Base-by-base conservation (phyloP, 1,140 invertebrate species). In the Apocrypta bakeri region DNA sequence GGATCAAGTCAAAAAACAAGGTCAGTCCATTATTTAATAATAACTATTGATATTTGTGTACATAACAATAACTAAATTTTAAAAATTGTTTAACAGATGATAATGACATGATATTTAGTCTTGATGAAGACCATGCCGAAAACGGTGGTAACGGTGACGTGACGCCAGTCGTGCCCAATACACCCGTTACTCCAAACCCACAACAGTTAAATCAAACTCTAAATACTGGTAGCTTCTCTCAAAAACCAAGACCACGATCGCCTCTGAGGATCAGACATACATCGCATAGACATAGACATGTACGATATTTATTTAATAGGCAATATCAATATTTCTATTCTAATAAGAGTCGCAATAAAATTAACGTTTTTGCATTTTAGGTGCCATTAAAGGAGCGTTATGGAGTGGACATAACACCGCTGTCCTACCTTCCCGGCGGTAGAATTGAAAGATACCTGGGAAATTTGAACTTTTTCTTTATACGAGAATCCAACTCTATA, bases 391-490 rank as follows among this genome's bases (percentile, higher is more conserved):
- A 93, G 82, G 95, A 96, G 90, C 87, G 94, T 83, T 95, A 95
- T 87, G 96, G 96, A 1, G 95, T 98, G 9, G 97, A 98, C 85
- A 95, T 98, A 84, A 98, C 97, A 0, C 96, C 97, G 0, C 91
- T 98, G 42, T 95, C 95, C 66, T 96, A 95, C 86, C 92, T 98
- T 83, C 95, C 96, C 21, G 96, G 97, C 81, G 96, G 95, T 1
- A 94, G 94, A 80, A 96, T 97, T 78, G 95, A 97, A 78, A 94
- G 95, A 83, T 98, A 98, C 89, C 92, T 99, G 79, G 98, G 98
- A 79, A 98, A 98, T 90, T 93, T 99, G 74, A 98, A 98, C 88
- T 98, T 99, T 88, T 98, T 98, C 91, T 98, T 99, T 86, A 98
- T 99, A 84, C 92, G 98, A 76, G 98, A 99, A 93, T 97, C 96